Evolutionary conservation across 2,113 vertebrate genomes (phyloP), one percentile per base, ranked within the genome.

Genomic region (Aegotheles bennettii): DNA sequence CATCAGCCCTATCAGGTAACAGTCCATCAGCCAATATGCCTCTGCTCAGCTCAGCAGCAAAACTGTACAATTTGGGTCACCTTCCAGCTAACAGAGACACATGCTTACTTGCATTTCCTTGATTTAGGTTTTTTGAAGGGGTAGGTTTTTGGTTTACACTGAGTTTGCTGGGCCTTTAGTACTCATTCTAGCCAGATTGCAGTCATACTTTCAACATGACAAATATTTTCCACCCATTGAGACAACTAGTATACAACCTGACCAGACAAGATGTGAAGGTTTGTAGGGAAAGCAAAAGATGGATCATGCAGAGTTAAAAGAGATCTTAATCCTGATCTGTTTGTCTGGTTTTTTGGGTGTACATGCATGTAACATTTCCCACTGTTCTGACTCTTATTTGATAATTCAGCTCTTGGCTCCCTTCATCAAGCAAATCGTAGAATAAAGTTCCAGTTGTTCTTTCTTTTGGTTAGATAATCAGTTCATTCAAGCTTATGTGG

Each of bases 1-100:
- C 89, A 90, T 98, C 95, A 98, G 97, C 81, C 98, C 99, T 77
- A 93, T 99, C 95, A 97, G 96, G 99, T 99, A 98, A 98, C 97
- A 74, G 38, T 90, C 74, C 28, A 40, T 50, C 60, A 68, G 50
- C 16, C 64, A 60, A 29, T 28, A 31, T 13, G 19, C 63, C 60
- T 88, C 29, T 9, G 8, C 42, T 87, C 54, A 56, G 60, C 60
- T 89, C 81, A 89, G 70, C 70, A 43, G 29, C 23, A 65, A 76
- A 82, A 76, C 67, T 53, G 23, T 48, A 25, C 42, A 47, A 8
- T 68, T 67, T 80, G 69, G 14, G 40, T 77, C 45, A 38, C 35
- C 36, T 67, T 74, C 47, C 56, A 87, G 26, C 82, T 90, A 70
- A 40, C 33, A 65, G 63, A 93, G 42, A 76, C 28, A 48, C 1